Evolutionary conservation across 2,797 vertebrate species (phyloP).

Genomic region (Cyclura pinguis): DNA sequence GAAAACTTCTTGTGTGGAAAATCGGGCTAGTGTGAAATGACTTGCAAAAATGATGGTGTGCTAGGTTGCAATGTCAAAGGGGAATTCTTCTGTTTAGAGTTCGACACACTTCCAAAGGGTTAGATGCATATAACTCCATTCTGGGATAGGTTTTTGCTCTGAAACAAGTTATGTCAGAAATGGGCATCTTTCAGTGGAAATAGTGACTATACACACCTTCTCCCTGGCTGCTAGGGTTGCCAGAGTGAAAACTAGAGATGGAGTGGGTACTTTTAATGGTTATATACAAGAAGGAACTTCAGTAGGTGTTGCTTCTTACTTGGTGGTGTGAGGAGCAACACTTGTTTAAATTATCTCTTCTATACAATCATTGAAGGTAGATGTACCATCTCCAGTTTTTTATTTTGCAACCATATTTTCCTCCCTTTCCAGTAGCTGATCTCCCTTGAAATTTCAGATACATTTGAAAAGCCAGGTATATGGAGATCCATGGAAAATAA

Average conservation of each 20-base stretch:
- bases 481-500: background rate
- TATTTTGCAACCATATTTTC: no score
- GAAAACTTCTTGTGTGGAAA: background rate
- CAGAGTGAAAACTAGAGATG: no score
- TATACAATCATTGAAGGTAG: no score
- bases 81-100: background rate
- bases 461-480: background rate
- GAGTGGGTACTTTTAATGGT: no score
- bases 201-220: background rate
- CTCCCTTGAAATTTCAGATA: background rate
- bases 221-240: background rate
- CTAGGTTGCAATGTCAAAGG: background rate
- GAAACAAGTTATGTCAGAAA: background rate
- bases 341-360: background rate
- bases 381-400: no score
- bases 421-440: no score
- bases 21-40: accelerated
- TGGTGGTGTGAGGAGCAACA: no score
- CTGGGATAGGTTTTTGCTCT: background rate
- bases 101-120: background rate
- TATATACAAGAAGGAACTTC: no score
- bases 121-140: background rate
- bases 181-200: background rate
- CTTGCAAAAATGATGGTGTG: background rate
- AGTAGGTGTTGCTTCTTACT: no score